Evolutionary conservation across 2,797 vertebrate species (phyloP), one percentile per base, ranked within the genome.

Genomic region (Myotis daubentonii): DNA sequence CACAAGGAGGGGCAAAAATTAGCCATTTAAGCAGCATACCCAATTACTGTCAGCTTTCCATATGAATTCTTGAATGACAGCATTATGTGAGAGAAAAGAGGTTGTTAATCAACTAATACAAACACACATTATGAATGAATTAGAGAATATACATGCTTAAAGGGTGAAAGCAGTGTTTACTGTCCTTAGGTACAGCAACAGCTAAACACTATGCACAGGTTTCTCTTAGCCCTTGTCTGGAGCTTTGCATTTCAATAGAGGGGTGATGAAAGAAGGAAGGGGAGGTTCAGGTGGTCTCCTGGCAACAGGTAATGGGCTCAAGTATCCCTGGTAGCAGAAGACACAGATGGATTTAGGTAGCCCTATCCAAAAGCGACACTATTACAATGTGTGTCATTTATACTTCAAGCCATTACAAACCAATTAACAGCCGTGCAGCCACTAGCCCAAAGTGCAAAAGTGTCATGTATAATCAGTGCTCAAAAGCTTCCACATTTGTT

Each of bases 11-110:
- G 17, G 8, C 47, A 17, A 62, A 87, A 72, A 30, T 49, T 51
- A 60, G 7, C 9, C 22, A 28, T 83, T 94, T 72, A 68, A 65
- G 44, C 92, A 57, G 5, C 60, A 13, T 71, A 83, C 51, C 55
- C 49, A 89, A 65, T 87, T 74, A 70, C 19, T 55, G 3, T 16
- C 36, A 82, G 1, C 17, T 94, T 75, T 90, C 30, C 66, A 8
- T 87, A 68, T 82, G 47, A 94, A 95, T 89, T 95, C 28, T 83
- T 28, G 44, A 19, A 71, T 86, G 41, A 70, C 22, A 66, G 33
- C 9, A 79, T 94, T 92, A 51, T 60, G 6, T 80, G 57, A 94
- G 83, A 87, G 38, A 44, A 88, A 57, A 75, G 44, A 41, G 4
- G 23, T 87, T 23, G 30, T n/a, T 22, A 76, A 75, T 89, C 51